Base-by-base conservation (phyloP, 2,797 vertebrate species). In the Merluccius polli region DNA sequence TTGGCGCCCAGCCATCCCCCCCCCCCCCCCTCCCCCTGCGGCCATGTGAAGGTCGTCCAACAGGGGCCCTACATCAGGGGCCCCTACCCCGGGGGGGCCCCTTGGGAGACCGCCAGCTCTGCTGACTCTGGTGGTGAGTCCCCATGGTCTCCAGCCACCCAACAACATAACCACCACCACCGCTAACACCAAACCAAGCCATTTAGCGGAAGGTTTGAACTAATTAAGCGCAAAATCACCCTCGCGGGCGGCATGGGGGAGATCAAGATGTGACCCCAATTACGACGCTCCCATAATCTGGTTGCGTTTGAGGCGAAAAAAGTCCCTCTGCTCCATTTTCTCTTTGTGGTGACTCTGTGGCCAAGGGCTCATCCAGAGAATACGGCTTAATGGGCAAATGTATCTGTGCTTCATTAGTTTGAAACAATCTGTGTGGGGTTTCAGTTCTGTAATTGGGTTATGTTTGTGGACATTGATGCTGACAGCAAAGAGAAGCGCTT, bases 181-280 rank as follows among this genome's bases (percentile, higher is more conserved):
- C 13, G 15, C 71, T 16, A 27, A 13, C 24, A 38, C 71, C 38
- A 13, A 27, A 44, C 33, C 15, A 59, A 59, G 52, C 21, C 52
- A 59, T 59, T 59, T 59, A 59, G 52, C 52, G 52, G 4, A 30
- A 29, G 13, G 24, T 72, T 72, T 15, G 21, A 44, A 31, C 38
- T 72, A 48, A 48, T 72, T 72, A 48, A 48, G 71, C 38, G 13
- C 24, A 72, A 36, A 27, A 38, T 72, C 38, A 27, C 12, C 38
- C 71, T 72, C 27, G 41, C 77, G 16, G 70, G 30, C 2, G 1
- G 73, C 24, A 74, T 77, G 68, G 75, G 73, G 77, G 29, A 15
- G 65, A 77, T 33, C 69, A 70, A 73, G 35, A 77, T 48, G 29
- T 18, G 29, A 74, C 75, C 77, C 80, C 70, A 75, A 81, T 79